phyloP scores from a whole-genome alignment of 2,113 vertebrate genomes.

The Rhea pennata region DNA sequence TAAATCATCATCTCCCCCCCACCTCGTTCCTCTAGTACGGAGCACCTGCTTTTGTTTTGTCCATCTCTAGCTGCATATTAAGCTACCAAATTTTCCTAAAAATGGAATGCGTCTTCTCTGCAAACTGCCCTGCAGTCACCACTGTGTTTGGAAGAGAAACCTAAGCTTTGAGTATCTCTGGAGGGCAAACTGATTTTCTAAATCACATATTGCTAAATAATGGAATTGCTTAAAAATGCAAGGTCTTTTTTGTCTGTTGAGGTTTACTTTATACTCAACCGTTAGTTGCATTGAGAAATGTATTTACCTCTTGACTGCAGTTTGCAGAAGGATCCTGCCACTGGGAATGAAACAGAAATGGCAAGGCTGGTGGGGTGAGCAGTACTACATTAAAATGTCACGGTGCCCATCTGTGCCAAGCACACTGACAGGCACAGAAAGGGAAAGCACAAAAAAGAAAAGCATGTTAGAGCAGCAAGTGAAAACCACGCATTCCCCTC shows the following conservation, averaged over 20 bases:
- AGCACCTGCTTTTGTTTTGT: slow-evolving; percentile 61
- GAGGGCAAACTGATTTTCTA: not conserved
- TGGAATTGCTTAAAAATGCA: slow-evolving; percentile 3
- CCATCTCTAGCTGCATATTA: not conserved
- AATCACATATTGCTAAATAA: not conserved
- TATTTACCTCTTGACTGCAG: not conserved
- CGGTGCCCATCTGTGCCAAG: not conserved
- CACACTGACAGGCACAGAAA: not conserved
- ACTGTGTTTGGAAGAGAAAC: not conserved
- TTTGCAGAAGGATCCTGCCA: not conserved
- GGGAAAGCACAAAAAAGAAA: not conserved
- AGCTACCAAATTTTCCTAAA: slow-evolving; percentile 33
- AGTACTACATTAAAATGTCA: not conserved
- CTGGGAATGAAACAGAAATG: not conserved
- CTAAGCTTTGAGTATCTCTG: not conserved
- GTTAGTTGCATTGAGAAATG: not conserved
- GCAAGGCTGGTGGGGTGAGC: not conserved
- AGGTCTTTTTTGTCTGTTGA: not conserved
- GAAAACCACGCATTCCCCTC: not conserved
- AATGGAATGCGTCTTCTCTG: slow-evolving; percentile 40
- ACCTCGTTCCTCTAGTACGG: not conserved
- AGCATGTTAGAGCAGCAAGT: not conserved
- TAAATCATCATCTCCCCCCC: slow-evolving; percentile 37
- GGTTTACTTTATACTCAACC: not conserved
- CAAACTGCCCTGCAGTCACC: slow-evolving; percentile 37